phyloP scores from a whole-genome alignment of 2,797 vertebrate species.

The Vultur gryphus region DNA sequence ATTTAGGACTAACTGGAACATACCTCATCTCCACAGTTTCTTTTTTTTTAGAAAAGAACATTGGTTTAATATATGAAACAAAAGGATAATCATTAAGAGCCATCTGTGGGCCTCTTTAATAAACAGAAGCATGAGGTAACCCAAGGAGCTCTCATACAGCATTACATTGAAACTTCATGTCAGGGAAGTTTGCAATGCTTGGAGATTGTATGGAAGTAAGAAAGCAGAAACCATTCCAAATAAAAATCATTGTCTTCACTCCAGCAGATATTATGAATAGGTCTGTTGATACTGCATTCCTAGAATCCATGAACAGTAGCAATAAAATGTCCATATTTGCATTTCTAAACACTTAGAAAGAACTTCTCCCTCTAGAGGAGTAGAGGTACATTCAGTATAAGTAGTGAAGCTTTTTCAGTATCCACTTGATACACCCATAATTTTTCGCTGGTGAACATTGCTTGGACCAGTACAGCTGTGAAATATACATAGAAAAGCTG shows the following conservation, averaged over 20 bases:
- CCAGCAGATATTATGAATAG: neutral
- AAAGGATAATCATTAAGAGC: neutral
- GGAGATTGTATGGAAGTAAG: neutral
- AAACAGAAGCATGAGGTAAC: neutral
- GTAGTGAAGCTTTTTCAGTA: neutral
- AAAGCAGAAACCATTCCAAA: neutral
- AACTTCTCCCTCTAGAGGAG: neutral
- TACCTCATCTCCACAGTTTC: neutral
- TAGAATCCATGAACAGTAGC: neutral
- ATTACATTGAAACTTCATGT: neutral
- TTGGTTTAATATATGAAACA: neutral
- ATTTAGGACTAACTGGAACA: neutral
- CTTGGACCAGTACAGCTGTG: neutral
- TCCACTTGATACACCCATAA: neutral
- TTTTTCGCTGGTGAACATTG: neutral
- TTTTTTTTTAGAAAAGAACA: conserved; percentile 8
- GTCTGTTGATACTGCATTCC: neutral
- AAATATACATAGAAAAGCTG: neutral
- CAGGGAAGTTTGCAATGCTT: neutral
- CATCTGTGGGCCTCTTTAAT: neutral
- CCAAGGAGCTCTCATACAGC: neutral
- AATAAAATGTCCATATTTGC: neutral
- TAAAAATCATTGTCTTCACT: neutral
- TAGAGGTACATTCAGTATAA: neutral
- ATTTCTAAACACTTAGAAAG: neutral